Evolutionary conservation across 2,113 vertebrate species (phyloP).

Genomic region (Apteryx mantelli): DNA sequence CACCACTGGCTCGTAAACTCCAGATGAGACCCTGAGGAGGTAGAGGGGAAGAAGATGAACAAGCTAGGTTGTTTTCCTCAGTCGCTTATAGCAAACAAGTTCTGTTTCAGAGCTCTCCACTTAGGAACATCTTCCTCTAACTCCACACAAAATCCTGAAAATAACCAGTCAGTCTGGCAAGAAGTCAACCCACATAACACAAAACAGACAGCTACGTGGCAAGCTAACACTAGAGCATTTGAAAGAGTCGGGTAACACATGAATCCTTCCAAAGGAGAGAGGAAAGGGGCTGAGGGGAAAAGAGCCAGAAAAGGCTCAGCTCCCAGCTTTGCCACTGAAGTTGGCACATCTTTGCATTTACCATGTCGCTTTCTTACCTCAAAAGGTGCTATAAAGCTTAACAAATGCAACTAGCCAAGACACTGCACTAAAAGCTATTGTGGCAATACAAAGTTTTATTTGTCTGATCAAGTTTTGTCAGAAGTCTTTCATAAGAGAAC

Average conservation of each 20-base stretch:
- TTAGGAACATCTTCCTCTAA: neutral
- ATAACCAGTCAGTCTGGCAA: neutral
- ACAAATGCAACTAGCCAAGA: neutral
- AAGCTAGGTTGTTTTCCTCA: neutral
- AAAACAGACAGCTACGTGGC: neutral
- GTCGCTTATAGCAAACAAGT: neutral
- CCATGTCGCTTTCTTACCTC: neutral
- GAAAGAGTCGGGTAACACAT: neutral
- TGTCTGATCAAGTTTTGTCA: neutral
- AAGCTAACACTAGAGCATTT: neutral
- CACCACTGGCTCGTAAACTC: conserved; percentile 93
- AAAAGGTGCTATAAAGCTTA: neutral
- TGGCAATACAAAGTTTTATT: neutral
- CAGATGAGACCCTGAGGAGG: conserved; percentile 87
- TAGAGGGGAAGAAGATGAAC: neutral
- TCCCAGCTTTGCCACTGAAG: neutral
- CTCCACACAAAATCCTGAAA: neutral
- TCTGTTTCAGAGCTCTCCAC: neutral
- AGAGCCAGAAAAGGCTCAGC: neutral
- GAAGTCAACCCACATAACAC: neutral
- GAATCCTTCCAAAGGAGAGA: neutral
- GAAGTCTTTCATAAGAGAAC: neutral
- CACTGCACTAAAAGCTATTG: neutral
- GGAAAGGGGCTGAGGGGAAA: neutral
- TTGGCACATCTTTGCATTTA: neutral